phyloP scores from a whole-genome alignment of 2,888 invertebrate species.

The Lasioglossum vierecki region DNA sequence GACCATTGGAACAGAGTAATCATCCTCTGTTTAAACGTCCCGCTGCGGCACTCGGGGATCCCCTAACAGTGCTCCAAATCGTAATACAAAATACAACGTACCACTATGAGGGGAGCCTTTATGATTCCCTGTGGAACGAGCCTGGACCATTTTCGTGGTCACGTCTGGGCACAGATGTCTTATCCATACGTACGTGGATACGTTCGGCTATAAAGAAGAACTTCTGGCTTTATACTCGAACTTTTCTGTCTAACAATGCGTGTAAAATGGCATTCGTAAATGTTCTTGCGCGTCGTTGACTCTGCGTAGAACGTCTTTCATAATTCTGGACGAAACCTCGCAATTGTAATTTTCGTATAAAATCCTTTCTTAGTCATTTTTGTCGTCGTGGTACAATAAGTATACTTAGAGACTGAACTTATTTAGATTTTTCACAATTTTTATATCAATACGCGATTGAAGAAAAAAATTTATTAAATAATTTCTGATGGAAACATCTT shows the following conservation, averaged over 20 bases:
- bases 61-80: conserved; percentile 10
- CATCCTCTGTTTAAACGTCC: conserved; percentile 26
- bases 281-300: background rate
- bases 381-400: background rate
- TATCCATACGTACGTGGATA: background rate
- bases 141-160: conserved; percentile 20
- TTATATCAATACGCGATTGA: too few relatives aligned
- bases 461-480: too few relatives aligned
- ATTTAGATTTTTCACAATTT: too few relatives aligned
- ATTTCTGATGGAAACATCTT: too few relatives aligned
- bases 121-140: conserved; percentile 24
- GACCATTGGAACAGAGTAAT: conserved; percentile 14
- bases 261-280: background rate
- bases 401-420: too few relatives aligned
- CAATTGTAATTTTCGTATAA: background rate
- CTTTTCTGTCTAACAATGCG: background rate
- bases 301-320: background rate
- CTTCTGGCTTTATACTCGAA: background rate
- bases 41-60: background rate
- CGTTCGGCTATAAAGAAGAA: background rate
- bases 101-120: background rate
- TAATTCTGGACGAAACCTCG: background rate
- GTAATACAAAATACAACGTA: conserved; percentile 26
- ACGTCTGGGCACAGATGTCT: background rate
- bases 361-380: background rate